These are phyloP conservation scores for Asarcornis scutulata DNA, from an alignment of 2,113 vertebrate species.

Conservation along the genomic window DNA sequence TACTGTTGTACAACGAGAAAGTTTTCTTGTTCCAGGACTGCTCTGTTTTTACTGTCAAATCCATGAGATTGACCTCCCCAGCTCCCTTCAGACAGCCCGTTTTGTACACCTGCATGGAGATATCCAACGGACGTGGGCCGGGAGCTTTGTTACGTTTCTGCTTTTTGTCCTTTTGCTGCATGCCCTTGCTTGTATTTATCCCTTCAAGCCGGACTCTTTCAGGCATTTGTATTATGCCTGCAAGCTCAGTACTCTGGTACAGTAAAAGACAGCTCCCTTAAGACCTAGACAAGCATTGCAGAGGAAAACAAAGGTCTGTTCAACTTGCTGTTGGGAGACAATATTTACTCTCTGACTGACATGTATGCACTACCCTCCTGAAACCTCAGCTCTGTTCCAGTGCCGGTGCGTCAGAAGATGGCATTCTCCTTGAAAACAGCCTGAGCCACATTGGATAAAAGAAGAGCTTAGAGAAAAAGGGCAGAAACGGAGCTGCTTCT, in stretches of 20 bases:
- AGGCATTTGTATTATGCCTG: slow-evolving; percentile 24
- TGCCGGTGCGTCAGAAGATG: not conserved
- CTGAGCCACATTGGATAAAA: not conserved
- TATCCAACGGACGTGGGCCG: not conserved
- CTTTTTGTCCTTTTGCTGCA: not conserved
- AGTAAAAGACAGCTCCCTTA: slow-evolving; percentile 27
- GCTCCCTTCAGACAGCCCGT: not conserved
- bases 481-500: not conserved
- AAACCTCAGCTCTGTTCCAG: not conserved
- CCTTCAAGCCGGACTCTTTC: slow-evolving; percentile 18
- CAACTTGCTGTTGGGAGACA: not conserved
- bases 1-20: not conserved
- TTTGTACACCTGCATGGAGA: not conserved
- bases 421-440: not conserved
- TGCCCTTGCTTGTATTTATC: not conserved
- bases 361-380: not conserved
- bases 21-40: not conserved
- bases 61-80: not conserved
- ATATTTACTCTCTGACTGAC: slow-evolving; percentile 47
- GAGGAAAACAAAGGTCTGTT: slow-evolving; percentile 39
- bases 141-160: not conserved
- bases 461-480: not conserved
- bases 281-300: slow-evolving; percentile 2
- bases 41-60: not conserved
- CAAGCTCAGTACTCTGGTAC: not conserved